phyloP scores from a whole-genome alignment of 1,140 invertebrate species.

The Drosophila arawakana region DNA sequence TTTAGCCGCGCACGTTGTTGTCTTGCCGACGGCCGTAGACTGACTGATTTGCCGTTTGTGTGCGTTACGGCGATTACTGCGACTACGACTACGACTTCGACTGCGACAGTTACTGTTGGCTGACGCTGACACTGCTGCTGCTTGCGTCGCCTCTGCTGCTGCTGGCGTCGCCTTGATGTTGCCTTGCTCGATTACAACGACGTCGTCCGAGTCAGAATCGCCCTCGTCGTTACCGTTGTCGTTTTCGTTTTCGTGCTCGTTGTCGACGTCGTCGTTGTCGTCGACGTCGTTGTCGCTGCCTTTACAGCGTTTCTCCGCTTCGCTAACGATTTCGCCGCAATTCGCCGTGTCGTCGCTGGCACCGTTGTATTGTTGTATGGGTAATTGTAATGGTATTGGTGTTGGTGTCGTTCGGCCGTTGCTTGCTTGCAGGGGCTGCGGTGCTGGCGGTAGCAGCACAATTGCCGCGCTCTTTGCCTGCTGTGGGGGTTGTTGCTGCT shows the following conservation, averaged over 20 bases:
- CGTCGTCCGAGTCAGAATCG: slow-evolving; percentile 75
- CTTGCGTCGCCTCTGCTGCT: slow-evolving; percentile 18
- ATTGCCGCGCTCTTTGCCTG: slow-evolving; percentile 39
- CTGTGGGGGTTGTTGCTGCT: slow-evolving; percentile 46
- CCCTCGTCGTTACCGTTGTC: slow-evolving; percentile 50
- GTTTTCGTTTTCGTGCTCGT: slow-evolving; percentile 28
- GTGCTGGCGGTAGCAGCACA: slow-evolving; percentile 25
- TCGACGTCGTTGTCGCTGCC: slow-evolving; percentile 50
- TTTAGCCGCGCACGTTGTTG: slow-evolving; percentile 83
- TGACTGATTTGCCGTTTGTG: slow-evolving; percentile 81
- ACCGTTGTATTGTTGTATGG: slow-evolving; percentile 38
- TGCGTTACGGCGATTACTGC: slow-evolving; percentile 65
- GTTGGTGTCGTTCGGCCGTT: slow-evolving; percentile 49
- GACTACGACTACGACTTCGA: slow-evolving; percentile 42
- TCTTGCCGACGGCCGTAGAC: slow-evolving; percentile 83
- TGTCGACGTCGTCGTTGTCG: slow-evolving; percentile 39
- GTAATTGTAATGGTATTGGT: slow-evolving; percentile 38
- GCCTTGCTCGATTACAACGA: slow-evolving; percentile 70
- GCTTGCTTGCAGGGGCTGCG: slow-evolving; percentile 59
- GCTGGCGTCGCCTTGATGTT: slow-evolving; percentile 48
- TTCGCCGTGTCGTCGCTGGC: slow-evolving; percentile 64
- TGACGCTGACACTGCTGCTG: slow-evolving; percentile 17
- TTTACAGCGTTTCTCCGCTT: slow-evolving; percentile 55
- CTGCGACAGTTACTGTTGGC: slow-evolving; percentile 50
- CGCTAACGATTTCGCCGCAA: slow-evolving; percentile 56